Percentiles rank a stretch among this genome's conserved stretches.
These are phyloP conservation scores for Leucophora obtusa DNA, from an alignment of 2,888 invertebrate genomes.

Conservation along the genomic window DNA sequence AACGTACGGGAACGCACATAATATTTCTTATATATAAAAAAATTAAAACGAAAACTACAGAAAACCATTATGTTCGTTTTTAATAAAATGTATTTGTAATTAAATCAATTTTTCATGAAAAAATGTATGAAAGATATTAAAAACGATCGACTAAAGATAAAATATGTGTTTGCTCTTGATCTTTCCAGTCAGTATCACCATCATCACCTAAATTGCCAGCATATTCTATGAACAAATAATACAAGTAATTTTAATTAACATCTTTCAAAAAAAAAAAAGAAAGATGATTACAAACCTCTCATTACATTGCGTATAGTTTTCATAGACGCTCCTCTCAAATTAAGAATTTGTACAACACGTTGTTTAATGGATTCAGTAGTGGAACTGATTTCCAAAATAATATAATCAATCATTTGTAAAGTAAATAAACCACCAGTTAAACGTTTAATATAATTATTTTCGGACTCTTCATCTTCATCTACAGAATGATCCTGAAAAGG, in stretches of 20 bases:
- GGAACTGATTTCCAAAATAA: conserved; percentile 87
- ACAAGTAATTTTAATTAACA: neutral
- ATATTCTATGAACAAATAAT: conserved; percentile 83
- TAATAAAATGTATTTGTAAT: too few species aligned
- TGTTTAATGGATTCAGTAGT: conserved; percentile 87
- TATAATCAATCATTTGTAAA: conserved; percentile 95
- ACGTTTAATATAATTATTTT: conserved; percentile 91
- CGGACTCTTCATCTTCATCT: conserved; percentile 87
- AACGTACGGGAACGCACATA: too few species aligned
- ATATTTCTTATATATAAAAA: too few species aligned
- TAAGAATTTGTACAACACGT: conserved; percentile 91
- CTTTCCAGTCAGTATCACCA: conserved; percentile 86
- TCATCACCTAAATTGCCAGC: conserved; percentile 96
- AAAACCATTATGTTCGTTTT: too few species aligned
- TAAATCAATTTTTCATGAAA: too few species aligned
- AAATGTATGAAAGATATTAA: conserved; percentile 80
- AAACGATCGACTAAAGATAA: conserved; percentile 95
- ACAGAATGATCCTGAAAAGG: conserved; percentile 73
- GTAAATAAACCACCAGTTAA: conserved; percentile 97
- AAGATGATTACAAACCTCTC: conserved; percentile 83
- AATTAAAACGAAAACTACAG: too few species aligned
- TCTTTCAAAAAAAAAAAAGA: neutral
- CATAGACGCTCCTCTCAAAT: conserved; percentile 92
- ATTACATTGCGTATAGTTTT: conserved; percentile 96
- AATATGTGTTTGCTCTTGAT: conserved; percentile 94